Conservation (phyloP, 2,797 vertebrate genomes). For the Acrossocheilus wenchowensis region DNA sequence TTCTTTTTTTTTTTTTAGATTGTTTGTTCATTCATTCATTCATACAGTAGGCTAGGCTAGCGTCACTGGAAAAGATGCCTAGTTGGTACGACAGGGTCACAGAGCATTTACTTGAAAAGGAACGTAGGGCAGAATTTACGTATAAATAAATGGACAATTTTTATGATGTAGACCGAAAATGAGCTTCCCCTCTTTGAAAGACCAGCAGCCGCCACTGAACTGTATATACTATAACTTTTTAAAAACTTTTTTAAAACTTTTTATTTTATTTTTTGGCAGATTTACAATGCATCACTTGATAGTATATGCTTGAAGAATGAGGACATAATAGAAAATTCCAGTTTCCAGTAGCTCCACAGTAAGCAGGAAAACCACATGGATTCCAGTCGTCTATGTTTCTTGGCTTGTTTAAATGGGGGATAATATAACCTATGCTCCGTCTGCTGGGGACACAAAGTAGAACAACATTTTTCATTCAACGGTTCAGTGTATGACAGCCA, state of each 20-base stretch:
- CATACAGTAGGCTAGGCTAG: too few species aligned
- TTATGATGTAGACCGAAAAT: too few species aligned
- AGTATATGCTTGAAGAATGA: not conserved
- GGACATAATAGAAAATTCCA: not conserved
- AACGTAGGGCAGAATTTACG: too few species aligned
- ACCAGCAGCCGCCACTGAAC: too few species aligned
- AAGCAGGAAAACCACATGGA: slow-evolving; percentile 28
- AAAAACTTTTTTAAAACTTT: not conserved
- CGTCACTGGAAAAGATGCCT: too few species aligned
- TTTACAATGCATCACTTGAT: not conserved
- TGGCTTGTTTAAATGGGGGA: slow-evolving; percentile 3
- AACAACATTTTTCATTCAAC: slow-evolving; percentile 23
- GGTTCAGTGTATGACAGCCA: slow-evolving; percentile 23
- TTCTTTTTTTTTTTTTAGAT: too few species aligned
- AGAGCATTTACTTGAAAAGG: too few species aligned
- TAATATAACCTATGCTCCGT: slow-evolving; percentile 1
- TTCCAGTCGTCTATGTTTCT: slow-evolving; percentile 10
- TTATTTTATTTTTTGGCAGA: not conserved
- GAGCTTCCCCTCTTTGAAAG: too few species aligned
- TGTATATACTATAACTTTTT: not conserved
- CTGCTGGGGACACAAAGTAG: slow-evolving; percentile 4
- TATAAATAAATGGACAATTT: too few species aligned
- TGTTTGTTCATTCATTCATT: too few species aligned
- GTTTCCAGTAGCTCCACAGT: not conserved
- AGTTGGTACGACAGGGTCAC: too few species aligned